These are phyloP conservation scores for Tetramorium alpestre DNA, from an alignment of 1,140 invertebrate genomes.

Conservation along the genomic window DNA sequence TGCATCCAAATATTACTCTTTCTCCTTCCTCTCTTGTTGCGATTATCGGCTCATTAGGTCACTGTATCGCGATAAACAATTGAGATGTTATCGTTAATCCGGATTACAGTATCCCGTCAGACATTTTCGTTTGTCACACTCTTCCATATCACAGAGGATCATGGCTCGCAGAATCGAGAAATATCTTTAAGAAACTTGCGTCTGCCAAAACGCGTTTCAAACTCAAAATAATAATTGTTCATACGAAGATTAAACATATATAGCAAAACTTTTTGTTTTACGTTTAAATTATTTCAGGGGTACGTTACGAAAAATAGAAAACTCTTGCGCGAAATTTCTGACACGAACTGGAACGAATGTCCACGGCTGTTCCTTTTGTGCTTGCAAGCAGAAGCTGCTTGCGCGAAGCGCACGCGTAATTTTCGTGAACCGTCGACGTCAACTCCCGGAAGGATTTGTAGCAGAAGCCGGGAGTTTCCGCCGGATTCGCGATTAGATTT, in stretches of 20 bases:
- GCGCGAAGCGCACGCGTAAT: neutral
- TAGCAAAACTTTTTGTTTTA: neutral
- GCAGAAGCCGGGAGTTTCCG: conserved; percentile 20
- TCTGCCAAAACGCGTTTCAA: neutral
- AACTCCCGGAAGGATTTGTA: conserved; percentile 56
- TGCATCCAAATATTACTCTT: neutral
- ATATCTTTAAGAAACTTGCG: neutral
- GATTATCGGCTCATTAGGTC: conserved; percentile 36
- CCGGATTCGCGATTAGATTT: conserved; percentile 60
- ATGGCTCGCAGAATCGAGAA: neutral
- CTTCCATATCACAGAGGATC: neutral
- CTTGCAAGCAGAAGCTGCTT: neutral
- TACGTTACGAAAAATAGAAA: neutral
- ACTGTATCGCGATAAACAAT: conserved; percentile 56
- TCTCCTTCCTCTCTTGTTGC: neutral
- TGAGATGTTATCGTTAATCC: conserved; percentile 10
- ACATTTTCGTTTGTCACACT: neutral
- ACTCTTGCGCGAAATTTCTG: neutral
- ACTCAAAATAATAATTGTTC: conserved; percentile 2
- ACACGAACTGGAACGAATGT: neutral
- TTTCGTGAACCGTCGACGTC: conserved; percentile 46
- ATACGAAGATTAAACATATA: neutral
- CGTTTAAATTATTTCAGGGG: neutral
- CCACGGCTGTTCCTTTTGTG: neutral
- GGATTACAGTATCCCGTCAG: neutral